These are phyloP conservation scores for Tupiocoris notatus DNA, from an alignment of 2,888 invertebrate species.

Conservation along the genomic window DNA sequence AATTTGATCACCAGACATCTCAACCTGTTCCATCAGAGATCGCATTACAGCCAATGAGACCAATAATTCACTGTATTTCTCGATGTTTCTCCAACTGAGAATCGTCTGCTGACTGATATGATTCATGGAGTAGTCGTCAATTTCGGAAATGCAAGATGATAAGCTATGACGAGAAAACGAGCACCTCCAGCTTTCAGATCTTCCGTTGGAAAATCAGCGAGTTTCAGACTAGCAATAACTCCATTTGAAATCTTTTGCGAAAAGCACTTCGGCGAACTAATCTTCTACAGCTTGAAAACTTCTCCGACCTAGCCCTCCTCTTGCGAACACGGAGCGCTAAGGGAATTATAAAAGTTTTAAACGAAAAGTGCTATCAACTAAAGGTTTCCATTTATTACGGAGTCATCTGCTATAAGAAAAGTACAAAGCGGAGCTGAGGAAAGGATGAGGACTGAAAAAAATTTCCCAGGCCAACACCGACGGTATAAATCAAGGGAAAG, in stretches of 20 bases:
- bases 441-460: constrained; percentile 8
- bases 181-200: not conserved
- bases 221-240: constrained; percentile 34
- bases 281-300: constrained; percentile 39
- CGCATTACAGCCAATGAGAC: no score
- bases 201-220: constrained; percentile 37
- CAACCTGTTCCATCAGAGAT: no score
- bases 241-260: constrained; percentile 38
- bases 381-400: constrained; percentile 41
- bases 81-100: no score
- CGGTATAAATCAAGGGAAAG: constrained; percentile 14
- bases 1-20: no score
- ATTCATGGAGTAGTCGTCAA: no score
- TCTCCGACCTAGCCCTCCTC: constrained; percentile 5
- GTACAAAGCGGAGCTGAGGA: not conserved
- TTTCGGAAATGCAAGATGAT: not conserved
- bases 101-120: no score
- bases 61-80: no score
- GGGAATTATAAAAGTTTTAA: constrained; percentile 42
- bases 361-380: constrained; percentile 40
- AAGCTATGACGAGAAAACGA: not conserved
- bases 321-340: constrained; percentile 22
- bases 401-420: constrained; percentile 30
- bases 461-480: constrained; percentile 1
- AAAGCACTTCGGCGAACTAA: constrained; percentile 41